These are phyloP conservation scores for Eremophila alpestris DNA, from an alignment of 2,797 vertebrate genomes.

Conservation along the genomic window DNA sequence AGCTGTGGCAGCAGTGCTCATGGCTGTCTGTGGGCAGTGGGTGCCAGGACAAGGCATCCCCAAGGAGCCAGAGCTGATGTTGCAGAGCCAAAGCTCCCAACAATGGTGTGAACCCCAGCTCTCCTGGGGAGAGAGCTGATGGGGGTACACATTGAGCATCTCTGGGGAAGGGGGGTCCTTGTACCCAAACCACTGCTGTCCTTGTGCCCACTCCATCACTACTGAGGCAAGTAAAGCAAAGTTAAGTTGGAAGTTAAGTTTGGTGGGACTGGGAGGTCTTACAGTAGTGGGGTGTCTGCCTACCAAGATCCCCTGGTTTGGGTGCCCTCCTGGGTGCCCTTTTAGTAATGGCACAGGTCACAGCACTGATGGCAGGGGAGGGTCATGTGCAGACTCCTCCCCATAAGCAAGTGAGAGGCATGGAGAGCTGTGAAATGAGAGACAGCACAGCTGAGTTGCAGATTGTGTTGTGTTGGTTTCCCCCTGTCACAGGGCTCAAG, in stretches of 20 bases:
- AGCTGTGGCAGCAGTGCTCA: accelerated
- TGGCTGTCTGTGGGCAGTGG: not conserved
- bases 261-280: not conserved
- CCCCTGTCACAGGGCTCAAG: not conserved
- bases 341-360: not conserved
- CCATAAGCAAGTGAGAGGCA: not conserved
- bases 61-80: accelerated
- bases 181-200: not conserved
- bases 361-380: not conserved
- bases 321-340: not conserved
- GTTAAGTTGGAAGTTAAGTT: not conserved
- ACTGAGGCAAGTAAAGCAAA: not conserved
- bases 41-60: not conserved
- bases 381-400: not conserved
- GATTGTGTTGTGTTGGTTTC: not conserved
- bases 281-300: accelerated
- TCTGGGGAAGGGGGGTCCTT: not conserved
- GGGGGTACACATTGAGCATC: accelerated
- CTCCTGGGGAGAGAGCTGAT: not conserved
- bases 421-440: not conserved
- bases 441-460: not conserved
- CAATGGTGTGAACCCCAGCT: accelerated
- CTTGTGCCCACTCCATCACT: not conserved
- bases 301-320: not conserved
- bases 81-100: not conserved